phyloP scores from a whole-genome alignment of 2,797 vertebrate genomes.

The Podargus strigoides region DNA sequence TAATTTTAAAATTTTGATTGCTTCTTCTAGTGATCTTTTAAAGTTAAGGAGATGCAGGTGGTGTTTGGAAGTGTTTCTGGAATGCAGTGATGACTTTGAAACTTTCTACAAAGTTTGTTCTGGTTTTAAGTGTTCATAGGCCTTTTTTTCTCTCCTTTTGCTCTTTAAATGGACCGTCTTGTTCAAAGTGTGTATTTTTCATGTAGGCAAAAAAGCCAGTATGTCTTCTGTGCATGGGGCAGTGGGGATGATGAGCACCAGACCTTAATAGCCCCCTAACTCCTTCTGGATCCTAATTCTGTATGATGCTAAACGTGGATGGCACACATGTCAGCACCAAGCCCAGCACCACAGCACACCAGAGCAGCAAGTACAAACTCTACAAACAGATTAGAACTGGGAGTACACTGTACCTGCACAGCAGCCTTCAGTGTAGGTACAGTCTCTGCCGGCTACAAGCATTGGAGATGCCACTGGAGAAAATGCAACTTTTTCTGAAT shows the following conservation, averaged over 20 bases:
- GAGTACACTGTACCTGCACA: background rate
- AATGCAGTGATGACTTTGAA: conserved; percentile 13
- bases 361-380: background rate
- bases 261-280: background rate
- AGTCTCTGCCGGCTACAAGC: background rate
- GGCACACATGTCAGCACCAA: accelerated
- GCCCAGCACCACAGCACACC: background rate
- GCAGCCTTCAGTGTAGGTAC: background rate
- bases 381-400: background rate
- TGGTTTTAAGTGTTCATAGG: background rate
- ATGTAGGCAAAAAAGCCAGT: background rate
- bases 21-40: background rate
- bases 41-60: conserved; percentile 27
- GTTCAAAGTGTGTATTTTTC: background rate
- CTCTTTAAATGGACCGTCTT: background rate
- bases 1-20: background rate
- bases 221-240: background rate
- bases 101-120: background rate
- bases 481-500: background rate
- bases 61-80: background rate
- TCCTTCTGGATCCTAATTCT: background rate
- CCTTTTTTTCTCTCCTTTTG: background rate
- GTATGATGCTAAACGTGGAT: background rate
- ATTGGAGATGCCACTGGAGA: background rate
- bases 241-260: background rate